Conservation (phyloP, 2,888 invertebrate genomes). For the Toxonevra muliebris region DNA sequence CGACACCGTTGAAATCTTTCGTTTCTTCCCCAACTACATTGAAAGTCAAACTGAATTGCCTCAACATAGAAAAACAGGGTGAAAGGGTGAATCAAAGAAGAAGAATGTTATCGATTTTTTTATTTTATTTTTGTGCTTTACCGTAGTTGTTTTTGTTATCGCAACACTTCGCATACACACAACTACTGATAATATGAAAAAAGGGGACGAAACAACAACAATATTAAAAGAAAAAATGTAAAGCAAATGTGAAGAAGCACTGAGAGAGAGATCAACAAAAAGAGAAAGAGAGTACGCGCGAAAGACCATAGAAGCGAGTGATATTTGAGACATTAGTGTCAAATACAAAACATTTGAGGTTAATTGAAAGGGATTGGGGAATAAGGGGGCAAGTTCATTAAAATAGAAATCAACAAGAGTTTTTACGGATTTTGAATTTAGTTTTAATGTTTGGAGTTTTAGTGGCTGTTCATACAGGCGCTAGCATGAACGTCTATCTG, state of each 20-base stretch:
- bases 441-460: too few species aligned
- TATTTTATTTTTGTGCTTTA: slow-evolving; percentile 21
- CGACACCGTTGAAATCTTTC: slow-evolving; percentile 34
- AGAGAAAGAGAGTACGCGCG: neutral
- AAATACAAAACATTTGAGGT: too few species aligned
- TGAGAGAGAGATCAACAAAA: too few species aligned
- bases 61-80: neutral
- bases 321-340: neutral
- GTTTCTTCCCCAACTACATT: slow-evolving; percentile 25
- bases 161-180: slow-evolving; percentile 15
- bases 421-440: too few species aligned
- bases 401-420: too few species aligned
- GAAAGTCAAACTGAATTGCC: slow-evolving; percentile 15
- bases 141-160: slow-evolving; percentile 17
- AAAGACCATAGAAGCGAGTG: neutral
- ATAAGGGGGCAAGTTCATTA: too few species aligned
- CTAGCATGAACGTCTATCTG: too few species aligned
- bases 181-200: neutral
- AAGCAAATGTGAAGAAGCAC: neutral
- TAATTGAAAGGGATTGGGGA: too few species aligned
- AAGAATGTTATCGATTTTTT: slow-evolving; percentile 20
- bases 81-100: slow-evolving; percentile 5
- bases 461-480: too few species aligned
- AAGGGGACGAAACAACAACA: neutral
- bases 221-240: neutral